Evolutionary conservation across 1,140 invertebrate genomes (phyloP), one percentile per base, ranked within the genome.

Genomic region (Metopolophium dirhodum): DNA sequence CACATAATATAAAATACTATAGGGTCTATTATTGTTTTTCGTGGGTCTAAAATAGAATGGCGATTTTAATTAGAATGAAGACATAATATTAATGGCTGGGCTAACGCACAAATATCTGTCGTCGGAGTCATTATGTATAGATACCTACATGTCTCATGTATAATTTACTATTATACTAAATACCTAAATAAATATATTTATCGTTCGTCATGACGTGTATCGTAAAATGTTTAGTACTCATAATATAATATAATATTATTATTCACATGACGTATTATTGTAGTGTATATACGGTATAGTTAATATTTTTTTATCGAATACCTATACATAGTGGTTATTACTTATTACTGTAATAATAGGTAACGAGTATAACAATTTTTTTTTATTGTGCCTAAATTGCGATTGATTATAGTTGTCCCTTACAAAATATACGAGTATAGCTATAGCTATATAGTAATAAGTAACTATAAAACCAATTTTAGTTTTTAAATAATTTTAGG

Each of bases 21-120:
- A 30, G 2, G 49, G 30, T 47, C 61, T 91, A 82, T 49, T 82
- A 91, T 91, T 57, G 54, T 77, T 91, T 91, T 91, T 91, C 90
- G 8, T n/a, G 90, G 22, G 45, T 49, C 7, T 30, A 91, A 91
- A 91, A 82, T 82, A 35, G 41, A 91, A 47, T 82, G 8, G 41
- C 45, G n/a, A 49, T 91, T 91, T 91, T 91, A 82, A 91, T 91
- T 90, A 57, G 23, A 90, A 90, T 61, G 54, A 41, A 90, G 35
- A 90, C n/a, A 54, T 41, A 26, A 47, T 61, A 61, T 90, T 90
- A 61, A 61, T 57, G 88, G 23, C 51, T 30, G 35, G 37, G 51
- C 54, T 57, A 61, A 61, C 23, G 37, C 51, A 90, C 54, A 61
- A 90, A 90, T 90, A 20, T 41, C 54, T 61, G 54, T 61, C 54